Evolutionary conservation across 2,888 invertebrate genomes (phyloP).

Genomic region (Amblyteles armatorius): DNA sequence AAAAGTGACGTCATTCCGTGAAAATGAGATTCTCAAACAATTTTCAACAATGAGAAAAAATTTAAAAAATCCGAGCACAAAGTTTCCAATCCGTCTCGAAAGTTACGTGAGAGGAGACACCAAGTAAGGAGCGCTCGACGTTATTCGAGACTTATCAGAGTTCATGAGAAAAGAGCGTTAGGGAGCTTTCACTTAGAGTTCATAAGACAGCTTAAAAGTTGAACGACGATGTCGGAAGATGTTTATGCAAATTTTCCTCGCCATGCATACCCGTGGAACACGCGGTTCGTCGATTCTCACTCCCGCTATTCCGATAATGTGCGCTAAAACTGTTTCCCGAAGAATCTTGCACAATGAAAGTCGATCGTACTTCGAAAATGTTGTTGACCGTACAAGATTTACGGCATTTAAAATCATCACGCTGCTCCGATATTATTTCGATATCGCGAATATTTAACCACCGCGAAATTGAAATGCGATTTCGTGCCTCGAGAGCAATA

Average conservation of each 20-base stretch:
- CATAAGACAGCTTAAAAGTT: slow-evolving; percentile 64
- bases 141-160: slow-evolving; percentile 27
- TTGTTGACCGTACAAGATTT: background rate
- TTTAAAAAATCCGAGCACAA: slow-evolving; percentile 12
- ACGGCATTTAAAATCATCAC: background rate
- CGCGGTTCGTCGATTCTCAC: background rate
- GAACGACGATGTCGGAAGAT: slow-evolving; percentile 51
- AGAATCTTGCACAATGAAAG: background rate
- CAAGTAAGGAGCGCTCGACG: background rate
- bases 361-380: background rate
- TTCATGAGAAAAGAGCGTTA: slow-evolving; percentile 71
- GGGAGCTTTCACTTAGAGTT: slow-evolving; percentile 51
- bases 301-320: background rate
- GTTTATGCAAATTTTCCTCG: slow-evolving; percentile 34
- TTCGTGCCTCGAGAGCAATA: slow-evolving; percentile 54
- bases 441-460: background rate
- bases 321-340: background rate
- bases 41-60: no score
- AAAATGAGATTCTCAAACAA: no score
- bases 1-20: no score
- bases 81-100: slow-evolving; percentile 28
- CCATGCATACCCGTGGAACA: slow-evolving; percentile 1
- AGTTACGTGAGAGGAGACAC: slow-evolving; percentile 22
- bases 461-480: background rate
- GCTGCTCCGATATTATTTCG: background rate